Percentiles rank a stretch among this genome's conserved stretches.
These are phyloP conservation scores for Arenaria interpres DNA, from an alignment of 2,113 vertebrate species.

Conservation along the genomic window DNA sequence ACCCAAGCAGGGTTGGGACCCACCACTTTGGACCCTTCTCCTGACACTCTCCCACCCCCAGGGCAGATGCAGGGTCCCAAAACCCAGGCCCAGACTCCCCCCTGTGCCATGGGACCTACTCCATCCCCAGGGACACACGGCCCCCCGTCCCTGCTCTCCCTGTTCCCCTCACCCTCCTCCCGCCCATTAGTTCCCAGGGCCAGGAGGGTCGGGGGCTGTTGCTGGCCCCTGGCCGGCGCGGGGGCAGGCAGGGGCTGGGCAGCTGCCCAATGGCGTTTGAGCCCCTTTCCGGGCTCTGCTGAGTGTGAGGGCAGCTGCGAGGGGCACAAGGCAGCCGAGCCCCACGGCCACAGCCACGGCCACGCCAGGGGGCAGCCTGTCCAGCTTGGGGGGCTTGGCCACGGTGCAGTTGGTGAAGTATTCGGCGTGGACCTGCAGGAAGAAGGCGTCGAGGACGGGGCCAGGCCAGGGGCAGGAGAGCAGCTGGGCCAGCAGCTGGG, in stretches of 20 bases:
- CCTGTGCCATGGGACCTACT: fast-evolving
- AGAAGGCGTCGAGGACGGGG: not conserved
- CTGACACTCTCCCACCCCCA: fast-evolving
- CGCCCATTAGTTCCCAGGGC: not conserved
- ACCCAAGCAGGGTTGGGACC: not conserved
- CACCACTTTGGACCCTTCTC: not conserved
- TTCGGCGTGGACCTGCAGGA: not conserved
- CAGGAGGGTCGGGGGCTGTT: not conserved
- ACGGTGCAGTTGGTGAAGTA: not conserved
- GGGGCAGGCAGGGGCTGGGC: not conserved
- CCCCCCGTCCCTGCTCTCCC: not conserved
- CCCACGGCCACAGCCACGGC: not conserved
- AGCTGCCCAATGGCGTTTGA: not conserved
- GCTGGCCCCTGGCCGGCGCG: fast-evolving
- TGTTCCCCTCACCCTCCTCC: not conserved
- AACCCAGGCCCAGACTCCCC: fast-evolving
- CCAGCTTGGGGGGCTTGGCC: fast-evolving
- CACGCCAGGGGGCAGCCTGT: fast-evolving
- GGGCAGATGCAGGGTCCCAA: not conserved
- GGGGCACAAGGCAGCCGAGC: not conserved
- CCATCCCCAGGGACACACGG: not conserved
- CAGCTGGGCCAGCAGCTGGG: not conserved
- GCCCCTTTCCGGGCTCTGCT: not conserved
- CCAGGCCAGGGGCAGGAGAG: not conserved
- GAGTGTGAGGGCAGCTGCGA: not conserved